phyloP scores from a whole-genome alignment of 1,140 invertebrate species.

The Maconellicoccus hirsutus region DNA sequence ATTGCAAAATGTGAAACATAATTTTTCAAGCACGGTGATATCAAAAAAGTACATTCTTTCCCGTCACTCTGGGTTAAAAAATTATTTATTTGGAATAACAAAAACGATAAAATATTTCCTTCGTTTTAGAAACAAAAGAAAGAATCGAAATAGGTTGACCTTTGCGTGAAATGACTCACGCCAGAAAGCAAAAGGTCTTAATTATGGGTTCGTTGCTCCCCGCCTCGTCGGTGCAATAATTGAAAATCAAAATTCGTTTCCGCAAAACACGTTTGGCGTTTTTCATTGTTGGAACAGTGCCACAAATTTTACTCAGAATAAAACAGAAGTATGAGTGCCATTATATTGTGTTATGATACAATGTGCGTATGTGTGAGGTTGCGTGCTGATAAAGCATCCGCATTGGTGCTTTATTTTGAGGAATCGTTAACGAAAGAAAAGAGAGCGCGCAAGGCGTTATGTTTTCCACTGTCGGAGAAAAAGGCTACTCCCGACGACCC shows the following conservation, averaged over 20 bases:
- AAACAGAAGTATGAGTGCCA: neutral
- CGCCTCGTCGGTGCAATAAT: neutral
- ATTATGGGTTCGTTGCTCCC: neutral
- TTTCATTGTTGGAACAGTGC: neutral
- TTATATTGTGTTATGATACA: neutral
- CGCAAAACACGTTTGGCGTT: neutral
- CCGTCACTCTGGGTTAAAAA: no score
- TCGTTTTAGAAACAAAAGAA: neutral
- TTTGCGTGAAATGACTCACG: neutral
- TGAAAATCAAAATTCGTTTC: neutral
- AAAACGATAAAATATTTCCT: neutral
- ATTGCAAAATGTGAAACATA: no score
- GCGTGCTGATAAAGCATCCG: neutral
- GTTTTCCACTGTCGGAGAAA: neutral
- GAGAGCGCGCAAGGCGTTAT: slow-evolving; percentile 1
- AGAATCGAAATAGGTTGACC: neutral
- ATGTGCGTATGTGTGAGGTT: neutral
- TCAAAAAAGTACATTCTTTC: no score
- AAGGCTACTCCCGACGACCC: neutral
- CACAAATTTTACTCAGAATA: neutral
- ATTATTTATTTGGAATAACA: no score
- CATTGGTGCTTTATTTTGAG: neutral
- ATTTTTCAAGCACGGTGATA: no score
- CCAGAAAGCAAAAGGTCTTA: neutral
- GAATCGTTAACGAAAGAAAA: slow-evolving; percentile 9